These are phyloP conservation scores for Zaprionus ornatus DNA, from an alignment of 1,140 invertebrate species.

Conservation along the genomic window DNA sequence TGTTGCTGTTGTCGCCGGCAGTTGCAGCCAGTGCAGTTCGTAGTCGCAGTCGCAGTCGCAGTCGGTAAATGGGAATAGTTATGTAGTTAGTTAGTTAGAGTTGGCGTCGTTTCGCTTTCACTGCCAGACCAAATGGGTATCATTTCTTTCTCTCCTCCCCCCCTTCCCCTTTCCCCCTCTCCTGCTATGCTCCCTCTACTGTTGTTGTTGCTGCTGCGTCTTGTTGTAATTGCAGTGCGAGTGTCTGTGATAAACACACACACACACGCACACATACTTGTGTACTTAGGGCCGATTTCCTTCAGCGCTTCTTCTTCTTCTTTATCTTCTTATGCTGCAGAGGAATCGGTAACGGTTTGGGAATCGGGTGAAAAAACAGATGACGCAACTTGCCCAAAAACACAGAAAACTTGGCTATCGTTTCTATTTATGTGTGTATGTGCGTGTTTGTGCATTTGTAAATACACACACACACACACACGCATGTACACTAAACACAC, in stretches of 20 bases:
- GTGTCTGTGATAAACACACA: conserved; percentile 7
- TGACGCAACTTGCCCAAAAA: conserved; percentile 52
- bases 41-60: conserved; percentile 1
- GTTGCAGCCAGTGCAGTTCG: conserved; percentile 10
- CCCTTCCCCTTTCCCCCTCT: too few species aligned
- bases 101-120: conserved; percentile 41
- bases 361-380: conserved; percentile 48
- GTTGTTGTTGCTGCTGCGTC: too few species aligned
- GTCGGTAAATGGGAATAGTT: conserved; percentile 42
- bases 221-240: conserved; percentile 20
- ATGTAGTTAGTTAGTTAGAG: conserved; percentile 31
- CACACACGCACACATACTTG: background rate
- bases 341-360: conserved; percentile 6
- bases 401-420: conserved; percentile 19
- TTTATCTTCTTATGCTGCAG: background rate
- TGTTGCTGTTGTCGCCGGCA: conserved; percentile 21
- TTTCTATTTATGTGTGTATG: conserved; percentile 47
- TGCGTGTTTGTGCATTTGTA: conserved; percentile 16
- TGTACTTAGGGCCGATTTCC: conserved; percentile 10
- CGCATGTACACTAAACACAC: background rate
- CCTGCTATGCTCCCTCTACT: background rate
- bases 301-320: conserved; percentile 14
- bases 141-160: background rate
- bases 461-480: background rate
- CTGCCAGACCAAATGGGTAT: conserved; percentile 19